Evolutionary conservation across 2,113 vertebrate species (phyloP), one percentile per base, ranked within the genome.

Genomic region (Pantherophis guttatus): DNA sequence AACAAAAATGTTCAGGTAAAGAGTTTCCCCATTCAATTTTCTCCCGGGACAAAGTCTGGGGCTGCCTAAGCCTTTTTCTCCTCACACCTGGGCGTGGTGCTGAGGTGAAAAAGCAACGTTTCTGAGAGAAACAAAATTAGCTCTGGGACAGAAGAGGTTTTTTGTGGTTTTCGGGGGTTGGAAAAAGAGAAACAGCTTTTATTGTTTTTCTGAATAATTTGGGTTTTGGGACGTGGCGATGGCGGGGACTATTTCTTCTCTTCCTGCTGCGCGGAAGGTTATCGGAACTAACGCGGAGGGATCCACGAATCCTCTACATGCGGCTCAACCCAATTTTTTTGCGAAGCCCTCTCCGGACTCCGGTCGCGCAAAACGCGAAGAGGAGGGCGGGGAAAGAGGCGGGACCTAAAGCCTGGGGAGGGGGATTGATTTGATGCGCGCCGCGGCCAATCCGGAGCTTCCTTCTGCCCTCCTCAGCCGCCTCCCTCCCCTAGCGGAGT

Each of bases 321-420:
- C 23, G 33, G 54, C 39, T 33, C 24, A 89, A 81, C 92, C 53
- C 53, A 58, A 57, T 89, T 81, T 85, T 23, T 86, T 15, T 13
- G 17, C 48, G 21, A 9, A 81, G 33, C 70, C 70, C 70, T 39
- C 70, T 39, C 70, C 70, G 8, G 33, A 17, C 33, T 39, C 70
- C 2, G 21, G 44, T n/a, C n/a, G 1, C 55, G 86, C 48, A 86
- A 62, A 86, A 91, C 12, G 15, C 13, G 26, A 50, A 4, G 81
- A 50, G 58, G 65, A 95, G 92, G 93, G 91, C 91, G 91, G 59
- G 11, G 11, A 3, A 26, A 24, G 4, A 95, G 96, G 96, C 96
- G 96, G 96, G 94, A 94, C 94, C 94, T 94, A 96, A 93, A 90
- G 86, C 65, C 58, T 26, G 8, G 8, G 59, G 7, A 6, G 88